Base-by-base conservation (phyloP, 1,140 invertebrate genomes). In the Aphaenogaster ashmeadi region DNA sequence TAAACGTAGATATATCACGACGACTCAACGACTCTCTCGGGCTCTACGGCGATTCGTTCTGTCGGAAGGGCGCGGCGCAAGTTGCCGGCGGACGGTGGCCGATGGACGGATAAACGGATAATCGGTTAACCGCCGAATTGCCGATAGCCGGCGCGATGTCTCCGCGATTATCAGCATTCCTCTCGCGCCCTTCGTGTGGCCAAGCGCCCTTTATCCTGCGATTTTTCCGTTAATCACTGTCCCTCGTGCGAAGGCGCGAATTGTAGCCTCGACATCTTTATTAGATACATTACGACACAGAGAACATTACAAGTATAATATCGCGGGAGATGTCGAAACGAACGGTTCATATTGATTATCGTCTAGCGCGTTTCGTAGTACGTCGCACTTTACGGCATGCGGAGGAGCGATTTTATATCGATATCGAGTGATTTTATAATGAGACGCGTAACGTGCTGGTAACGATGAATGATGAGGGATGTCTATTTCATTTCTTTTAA, bases 1-100 rank as follows among this genome's bases (percentile, higher is more conserved):
- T 95, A 95, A 95, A 95, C 94, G 72, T 95, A 93, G 94, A 93
- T 95, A 94, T 95, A 95, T 95, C 94, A 94, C 78, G 78, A 94
- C 94, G 93, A 94, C 94, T 95, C 93, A 93, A 94, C 94, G 93
- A 94, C 94, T 95, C 66, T 69, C 66, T 41, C 93, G 92, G 91
- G 77, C 74, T 89, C 86, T 90, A 75, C 85, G 56, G 74, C 50
- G 71, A 38, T 60, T 77, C 83, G 72, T 75, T 77, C 60, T 47
- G 74, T 86, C 74, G 69, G 69, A 84, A 84, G 69, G 80, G 80
- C 80, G 80, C 67, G 69, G 80, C 60, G 56, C 72, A 85, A 77
- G 83, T 56, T 79, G 72, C 83, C 72, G 58, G 62, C 74, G 52
- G 74, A 77, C 50, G 83, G 62, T 79, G 58, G 64, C 54, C 52